phyloP scores from a whole-genome alignment of 2,888 invertebrate species.

The Oxystoma pomonae region DNA sequence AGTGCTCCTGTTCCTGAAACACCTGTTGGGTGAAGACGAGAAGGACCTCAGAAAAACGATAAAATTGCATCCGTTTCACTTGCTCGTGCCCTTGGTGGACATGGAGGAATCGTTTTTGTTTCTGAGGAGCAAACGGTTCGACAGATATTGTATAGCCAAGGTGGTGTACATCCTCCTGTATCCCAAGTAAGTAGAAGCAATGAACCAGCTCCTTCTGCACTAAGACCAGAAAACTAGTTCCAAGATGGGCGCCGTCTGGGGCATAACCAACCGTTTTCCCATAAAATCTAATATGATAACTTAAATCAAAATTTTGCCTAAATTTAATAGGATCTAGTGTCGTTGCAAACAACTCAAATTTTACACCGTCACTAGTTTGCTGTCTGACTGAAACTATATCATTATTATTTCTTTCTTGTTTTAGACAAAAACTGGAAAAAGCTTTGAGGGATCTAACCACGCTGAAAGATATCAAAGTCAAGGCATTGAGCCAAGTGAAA shows the following conservation, averaged over 20 bases:
- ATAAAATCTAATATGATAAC: no score
- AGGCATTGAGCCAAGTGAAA: constrained; percentile 43
- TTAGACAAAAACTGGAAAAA: constrained; percentile 39
- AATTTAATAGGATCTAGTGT: no score
- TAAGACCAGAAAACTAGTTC: no score
- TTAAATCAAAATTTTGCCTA: no score
- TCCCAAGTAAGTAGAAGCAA: constrained; percentile 60
- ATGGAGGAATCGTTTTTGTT: constrained; percentile 58
- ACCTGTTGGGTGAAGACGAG: constrained; percentile 40
- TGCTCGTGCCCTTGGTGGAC: constrained; percentile 56
- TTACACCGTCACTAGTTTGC: no score
- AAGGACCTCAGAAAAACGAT: constrained; percentile 44
- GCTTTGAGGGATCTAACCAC: constrained; percentile 30
- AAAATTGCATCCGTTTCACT: constrained; percentile 60
- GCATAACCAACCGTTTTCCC: no score
- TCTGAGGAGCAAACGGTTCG: constrained; percentile 52
- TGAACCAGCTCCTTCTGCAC: no score
- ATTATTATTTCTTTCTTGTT: constrained; percentile 16
- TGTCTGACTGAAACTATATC: no score
- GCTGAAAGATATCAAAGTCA: constrained; percentile 25
- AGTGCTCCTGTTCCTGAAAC: constrained; percentile 45
- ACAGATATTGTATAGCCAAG: constrained; percentile 52
- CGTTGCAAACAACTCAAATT: no score
- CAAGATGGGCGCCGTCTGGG: no score
- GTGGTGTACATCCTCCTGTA: constrained; percentile 66